Evolutionary conservation across 2,113 vertebrate species (phyloP).

Genomic region (Paradoxurus hermaphroditus): DNA sequence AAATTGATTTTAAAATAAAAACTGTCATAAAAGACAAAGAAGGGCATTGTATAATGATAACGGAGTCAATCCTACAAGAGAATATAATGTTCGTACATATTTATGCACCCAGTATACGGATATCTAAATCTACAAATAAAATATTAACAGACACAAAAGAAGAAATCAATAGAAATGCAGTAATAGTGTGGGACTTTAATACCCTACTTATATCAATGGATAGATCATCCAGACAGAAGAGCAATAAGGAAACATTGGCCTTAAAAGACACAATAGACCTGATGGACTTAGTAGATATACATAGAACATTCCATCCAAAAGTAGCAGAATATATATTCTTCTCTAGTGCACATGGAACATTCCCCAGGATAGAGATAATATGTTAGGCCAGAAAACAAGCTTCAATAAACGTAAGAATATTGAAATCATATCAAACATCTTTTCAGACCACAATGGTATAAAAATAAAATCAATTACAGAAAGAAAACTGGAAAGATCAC

Average conservation of each 20-base stretch:
- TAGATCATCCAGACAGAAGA: not conserved
- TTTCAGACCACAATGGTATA: not conserved
- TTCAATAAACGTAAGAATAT: not conserved
- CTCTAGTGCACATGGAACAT: not conserved
- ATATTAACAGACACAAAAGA: not conserved
- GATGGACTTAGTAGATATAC: not conserved
- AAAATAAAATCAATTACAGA: not conserved
- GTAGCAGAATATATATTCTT: not conserved
- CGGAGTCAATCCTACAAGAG: not conserved
- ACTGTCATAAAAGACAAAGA: not conserved
- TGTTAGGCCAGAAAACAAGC: not conserved
- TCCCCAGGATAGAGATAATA: not conserved
- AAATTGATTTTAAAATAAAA: not conserved
- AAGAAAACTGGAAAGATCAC: not conserved
- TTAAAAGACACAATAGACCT: not conserved
- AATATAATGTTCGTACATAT: not conserved
- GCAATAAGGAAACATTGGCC: not conserved
- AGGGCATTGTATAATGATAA: not conserved
- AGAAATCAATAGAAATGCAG: not conserved
- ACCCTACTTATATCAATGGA: not conserved
- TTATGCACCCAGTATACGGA: not conserved
- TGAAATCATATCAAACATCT: not conserved
- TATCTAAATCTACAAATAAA: not conserved
- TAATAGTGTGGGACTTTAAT: not conserved
- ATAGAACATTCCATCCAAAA: not conserved